Base-by-base conservation (phyloP, 2,888 invertebrate genomes). In the Lathronympha strigana region DNA sequence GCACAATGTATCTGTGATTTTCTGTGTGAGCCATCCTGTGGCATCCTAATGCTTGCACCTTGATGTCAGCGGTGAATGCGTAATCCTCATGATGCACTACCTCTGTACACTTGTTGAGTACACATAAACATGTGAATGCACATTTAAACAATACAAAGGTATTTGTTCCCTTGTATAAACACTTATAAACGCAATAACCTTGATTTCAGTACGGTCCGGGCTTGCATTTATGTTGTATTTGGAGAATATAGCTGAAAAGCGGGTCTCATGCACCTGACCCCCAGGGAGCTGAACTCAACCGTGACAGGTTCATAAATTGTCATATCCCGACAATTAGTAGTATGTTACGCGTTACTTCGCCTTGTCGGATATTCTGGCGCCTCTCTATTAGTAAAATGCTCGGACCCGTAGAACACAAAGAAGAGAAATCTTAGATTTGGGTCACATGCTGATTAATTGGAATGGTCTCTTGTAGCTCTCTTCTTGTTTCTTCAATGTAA, bases 1-100 rank as follows among this genome's bases (percentile, higher is more conserved):
- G 96, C 75, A 95, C 95, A 84, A 95, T 95, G 88, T 94, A 94
- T 81, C 95, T 93, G 84, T 93, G 94, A 90, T 93, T 94, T 81
- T 94, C 94, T 85, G 92, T 85, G 79, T 90, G 88, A 84, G 93
- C 92, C 93, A 93, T 93, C 81, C 84, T 93, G 87, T 82, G 86
- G 81, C 88, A 89, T 90, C 84, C 80, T 86, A 82, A 76, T 80
- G 77, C 79, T 77, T 75, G 67, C 69, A 72, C 73, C 71, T 74
- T 72, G 78, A 81, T 79, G 77, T 73, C 73, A 76, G 74, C 69
- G 72, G 71, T 73, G 76, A 72, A 76, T 75, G 72, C 73, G 69
- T 77, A 73, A 76, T 78, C 79, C 77, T 77, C 81, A 84, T 84
- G 79, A 79, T 79, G 58, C 51, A 64, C 73, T 69, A 68, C 68